Conservation (phyloP, 1,140 invertebrate species). For the Zaprionus davidi region DNA sequence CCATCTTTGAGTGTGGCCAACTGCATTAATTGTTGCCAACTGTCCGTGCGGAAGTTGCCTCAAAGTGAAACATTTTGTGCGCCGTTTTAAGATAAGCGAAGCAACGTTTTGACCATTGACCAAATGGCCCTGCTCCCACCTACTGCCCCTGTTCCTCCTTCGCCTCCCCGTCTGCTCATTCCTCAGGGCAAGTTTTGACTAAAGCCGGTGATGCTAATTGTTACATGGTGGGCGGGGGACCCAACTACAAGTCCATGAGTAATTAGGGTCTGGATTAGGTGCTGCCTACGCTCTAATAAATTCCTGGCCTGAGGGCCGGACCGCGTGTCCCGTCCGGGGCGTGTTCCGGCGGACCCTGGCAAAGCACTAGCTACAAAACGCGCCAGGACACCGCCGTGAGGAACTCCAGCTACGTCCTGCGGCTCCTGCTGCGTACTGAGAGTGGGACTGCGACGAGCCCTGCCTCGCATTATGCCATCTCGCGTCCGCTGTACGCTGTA, state of each 20-base stretch:
- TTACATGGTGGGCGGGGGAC: conserved; percentile 41
- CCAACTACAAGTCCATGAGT: conserved; percentile 64
- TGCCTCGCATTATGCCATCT: conserved; percentile 68
- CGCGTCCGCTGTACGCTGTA: conserved; percentile 64
- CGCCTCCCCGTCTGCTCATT: not conserved
- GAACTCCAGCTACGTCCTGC: not conserved
- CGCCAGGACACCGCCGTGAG: conserved; percentile 2
- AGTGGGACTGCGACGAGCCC: not conserved
- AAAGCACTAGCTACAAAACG: not conserved
- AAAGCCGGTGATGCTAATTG: conserved; percentile 65
- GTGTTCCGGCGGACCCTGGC: conserved; percentile 17
- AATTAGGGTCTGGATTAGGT: conserved; percentile 79
- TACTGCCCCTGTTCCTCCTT: not conserved
- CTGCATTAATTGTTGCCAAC: conserved; percentile 61
- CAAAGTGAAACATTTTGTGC: conserved; percentile 74
- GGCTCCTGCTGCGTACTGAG: not conserved
- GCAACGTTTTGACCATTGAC: conserved; percentile 29
- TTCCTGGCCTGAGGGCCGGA: conserved; percentile 56
- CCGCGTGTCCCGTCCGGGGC: conserved; percentile 20
- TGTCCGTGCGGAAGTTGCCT: conserved; percentile 57
- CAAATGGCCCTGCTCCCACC: conserved; percentile 7
- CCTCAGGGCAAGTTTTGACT: conserved; percentile 40
- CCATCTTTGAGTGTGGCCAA: conserved; percentile 18
- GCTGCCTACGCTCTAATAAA: conserved; percentile 69
- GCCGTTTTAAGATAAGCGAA: conserved; percentile 41